phyloP scores from a whole-genome alignment of 2,113 vertebrate genomes.

The Hipposideros armiger region DNA sequence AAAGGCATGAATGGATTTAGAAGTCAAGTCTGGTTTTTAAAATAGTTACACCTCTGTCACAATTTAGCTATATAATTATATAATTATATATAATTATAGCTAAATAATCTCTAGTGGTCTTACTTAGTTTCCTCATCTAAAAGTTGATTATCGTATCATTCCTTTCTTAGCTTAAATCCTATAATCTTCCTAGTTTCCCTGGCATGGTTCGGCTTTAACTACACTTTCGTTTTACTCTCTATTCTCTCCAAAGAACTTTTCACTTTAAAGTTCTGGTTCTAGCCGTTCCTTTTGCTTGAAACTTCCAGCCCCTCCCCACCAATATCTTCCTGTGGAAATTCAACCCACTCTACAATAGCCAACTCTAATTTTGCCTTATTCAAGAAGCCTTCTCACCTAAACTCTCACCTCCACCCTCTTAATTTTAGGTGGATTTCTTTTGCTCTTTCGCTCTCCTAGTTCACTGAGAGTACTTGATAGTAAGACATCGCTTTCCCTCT shows the following conservation, averaged over 20 bases:
- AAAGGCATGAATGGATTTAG: background rate
- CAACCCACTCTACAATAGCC: background rate
- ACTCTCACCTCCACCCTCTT: background rate
- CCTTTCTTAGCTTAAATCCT: conserved; percentile 44
- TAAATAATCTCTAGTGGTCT: background rate
- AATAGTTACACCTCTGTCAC: background rate
- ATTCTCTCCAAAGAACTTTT: background rate
- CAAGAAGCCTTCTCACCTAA: background rate
- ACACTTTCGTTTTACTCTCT: background rate
- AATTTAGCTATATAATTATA: background rate
- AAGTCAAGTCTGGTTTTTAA: background rate
- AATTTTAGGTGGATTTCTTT: conserved; percentile 8
- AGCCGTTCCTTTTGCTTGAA: background rate
- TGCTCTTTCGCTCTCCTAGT: background rate
- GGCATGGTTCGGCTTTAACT: background rate
- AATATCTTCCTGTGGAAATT: background rate
- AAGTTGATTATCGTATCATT: background rate
- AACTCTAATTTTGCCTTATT: conserved; percentile 22
- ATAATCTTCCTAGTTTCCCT: background rate
- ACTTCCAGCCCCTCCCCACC: background rate
- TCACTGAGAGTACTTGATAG: background rate
- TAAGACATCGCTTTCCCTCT: background rate
- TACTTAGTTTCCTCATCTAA: background rate
- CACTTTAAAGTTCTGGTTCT: background rate
- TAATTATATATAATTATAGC: no score